Base-by-base conservation (phyloP, 1,140 invertebrate genomes). In the Euwallacea similis region DNA sequence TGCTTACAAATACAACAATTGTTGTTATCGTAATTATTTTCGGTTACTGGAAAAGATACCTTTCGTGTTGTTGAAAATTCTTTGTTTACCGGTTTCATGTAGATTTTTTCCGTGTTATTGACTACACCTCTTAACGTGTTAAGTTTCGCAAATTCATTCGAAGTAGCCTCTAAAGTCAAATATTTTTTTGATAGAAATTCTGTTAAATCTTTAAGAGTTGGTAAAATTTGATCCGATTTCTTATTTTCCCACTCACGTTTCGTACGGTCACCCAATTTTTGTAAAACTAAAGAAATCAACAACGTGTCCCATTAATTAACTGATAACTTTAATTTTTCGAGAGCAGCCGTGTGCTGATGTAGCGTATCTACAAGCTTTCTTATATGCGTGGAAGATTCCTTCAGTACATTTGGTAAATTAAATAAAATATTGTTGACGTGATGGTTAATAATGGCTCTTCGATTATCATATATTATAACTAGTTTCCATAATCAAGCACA, bases 101-200 rank as follows among this genome's bases (percentile, higher is more conserved):
- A 7, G 44, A 46, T 46, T 46, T 7, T 46, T n/a, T n/a, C n/a
- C n/a, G n/a, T n/a, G n/a, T n/a, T n/a, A n/a, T n/a, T n/a, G n/a
- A n/a, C n/a, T n/a, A n/a, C n/a, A n/a, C n/a, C n/a, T n/a, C n/a
- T n/a, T n/a, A 46, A 46, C 44, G 7, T 46, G 44, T 8, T 8
- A 46, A 46, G 7, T 46, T 46, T 7, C 53, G 44, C 7, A 46
- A 46, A 46, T 47, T n/a, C n/a, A n/a, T n/a, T n/a, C n/a, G n/a
- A n/a, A n/a, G n/a, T n/a, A n/a, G 62, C 56, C 47, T 69, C 67
- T 9, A 69, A 2, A 7, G 61, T n/a, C 13, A 65, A 55, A 47
- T 62, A 69, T 42, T 69, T 69, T 33, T 69, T 63, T 8, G 9
- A 2, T 68, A 70, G 42, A 70, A 70, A 66, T 53, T 70, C 68